Percentiles rank a stretch among this genome's conserved stretches.
Conservation (phyloP, 2,113 vertebrate genomes). For the Hoplias malabaricus region DNA sequence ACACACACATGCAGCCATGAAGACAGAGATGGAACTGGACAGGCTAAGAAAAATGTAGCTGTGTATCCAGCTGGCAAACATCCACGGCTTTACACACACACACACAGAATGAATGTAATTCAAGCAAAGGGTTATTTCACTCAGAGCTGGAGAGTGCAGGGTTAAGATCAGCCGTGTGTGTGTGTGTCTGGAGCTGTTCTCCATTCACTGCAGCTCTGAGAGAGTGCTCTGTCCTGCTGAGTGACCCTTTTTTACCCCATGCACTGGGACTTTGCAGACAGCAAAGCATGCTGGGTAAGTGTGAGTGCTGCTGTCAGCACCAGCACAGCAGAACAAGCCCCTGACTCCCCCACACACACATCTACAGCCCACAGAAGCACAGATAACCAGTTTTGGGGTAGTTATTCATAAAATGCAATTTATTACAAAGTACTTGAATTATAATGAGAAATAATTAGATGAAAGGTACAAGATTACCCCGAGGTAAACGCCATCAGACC, state of each 20-base stretch:
- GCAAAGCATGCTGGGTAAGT: not conserved
- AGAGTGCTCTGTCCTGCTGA: not conserved
- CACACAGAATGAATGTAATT: not conserved
- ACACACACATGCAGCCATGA: conserved; percentile 40
- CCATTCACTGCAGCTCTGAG: conserved; percentile 1
- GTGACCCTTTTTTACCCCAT: not conserved
- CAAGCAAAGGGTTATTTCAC: not conserved
- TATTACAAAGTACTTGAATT: too few relatives aligned
- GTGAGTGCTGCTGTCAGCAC: not conserved
- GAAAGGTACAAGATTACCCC: too few relatives aligned
- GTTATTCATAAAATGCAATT: too few relatives aligned
- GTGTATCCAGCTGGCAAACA: not conserved
- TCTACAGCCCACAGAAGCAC: too few relatives aligned
- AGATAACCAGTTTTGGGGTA: too few relatives aligned
- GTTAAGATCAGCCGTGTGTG: not conserved
- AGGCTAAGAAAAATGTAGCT: not conserved
- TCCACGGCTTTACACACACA: not conserved
- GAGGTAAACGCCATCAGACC: too few relatives aligned
- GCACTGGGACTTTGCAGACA: not conserved
- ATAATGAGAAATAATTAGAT: too few relatives aligned
- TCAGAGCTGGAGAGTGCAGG: not conserved
- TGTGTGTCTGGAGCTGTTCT: not conserved
- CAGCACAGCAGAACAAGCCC: not conserved
- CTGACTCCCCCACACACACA: too few relatives aligned
- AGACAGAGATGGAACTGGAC: not conserved